Base-by-base conservation (phyloP, 2,113 vertebrate species). In the Saimiri boliviensis region DNA sequence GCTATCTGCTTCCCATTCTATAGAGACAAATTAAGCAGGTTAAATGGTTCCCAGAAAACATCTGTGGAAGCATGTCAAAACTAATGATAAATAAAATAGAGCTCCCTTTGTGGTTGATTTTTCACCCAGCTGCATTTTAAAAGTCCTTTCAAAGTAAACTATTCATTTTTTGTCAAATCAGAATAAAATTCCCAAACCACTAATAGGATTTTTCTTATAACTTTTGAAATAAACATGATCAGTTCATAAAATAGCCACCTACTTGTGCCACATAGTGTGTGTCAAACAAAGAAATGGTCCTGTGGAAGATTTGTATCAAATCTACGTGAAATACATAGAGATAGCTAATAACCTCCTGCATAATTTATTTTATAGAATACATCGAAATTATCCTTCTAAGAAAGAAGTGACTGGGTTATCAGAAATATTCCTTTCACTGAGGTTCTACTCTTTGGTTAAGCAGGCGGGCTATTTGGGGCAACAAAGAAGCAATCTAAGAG, bases 41-140 rank as follows among this genome's bases (percentile, higher is more conserved):
- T 98, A 98, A 98, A 96, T 66, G 96, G 92, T 98, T 98, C 93
- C 95, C 96, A 98, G 98, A 96, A 98, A 98, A 98, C 97, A 98
- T 98, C 98, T 98, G 98, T 97, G 96, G 97, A 97, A 98, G 92
- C 82, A 97, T 97, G 98, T 98, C 97, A 98, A 96, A 98, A 98
- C 94, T 98, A 98, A 97, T 96, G 98, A 97, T 86, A 98, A 98
- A 98, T 97, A 98, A 97, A 98, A 96, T 42, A 1, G 52, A 96
- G 86, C 40, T 98, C 88, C 94, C 96, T 95, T 93, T 94, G 97
- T 91, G 94, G 89, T 5, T 97, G 96, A 74, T 93, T 97, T 97
- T 96, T 95, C 89, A 98, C 96, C 95, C 97, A 94, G 84, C 96
- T 97, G 91, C 73, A 98, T 91, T 47, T 58, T 92, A 85, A 97